These are phyloP conservation scores for Columba guinea DNA, from an alignment of 2,797 vertebrate species.

Conservation along the genomic window DNA sequence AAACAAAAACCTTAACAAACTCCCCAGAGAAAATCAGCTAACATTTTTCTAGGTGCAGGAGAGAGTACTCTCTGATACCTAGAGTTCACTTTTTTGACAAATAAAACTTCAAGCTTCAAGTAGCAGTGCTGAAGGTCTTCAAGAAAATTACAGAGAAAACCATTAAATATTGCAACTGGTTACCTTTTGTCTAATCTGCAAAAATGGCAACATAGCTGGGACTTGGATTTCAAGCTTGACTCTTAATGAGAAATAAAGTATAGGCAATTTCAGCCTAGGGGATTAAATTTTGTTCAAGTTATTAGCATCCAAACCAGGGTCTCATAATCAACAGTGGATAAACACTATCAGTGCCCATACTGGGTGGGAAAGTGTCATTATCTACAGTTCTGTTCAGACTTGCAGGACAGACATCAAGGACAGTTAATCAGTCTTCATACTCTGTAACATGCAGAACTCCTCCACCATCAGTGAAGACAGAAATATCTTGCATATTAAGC, in stretches of 20 bases:
- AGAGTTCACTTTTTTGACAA: neutral
- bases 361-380: neutral
- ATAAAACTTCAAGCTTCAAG: neutral
- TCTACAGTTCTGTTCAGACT: neutral
- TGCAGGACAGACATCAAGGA: neutral
- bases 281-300: neutral
- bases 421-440: neutral
- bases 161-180: neutral
- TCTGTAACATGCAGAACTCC: neutral
- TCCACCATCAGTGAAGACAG: neutral
- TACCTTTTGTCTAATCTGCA: neutral
- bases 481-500: neutral
- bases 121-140: neutral
- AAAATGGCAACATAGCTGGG: neutral
- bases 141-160: neutral
- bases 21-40: neutral
- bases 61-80: neutral
- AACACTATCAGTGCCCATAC: neutral
- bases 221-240: neutral
- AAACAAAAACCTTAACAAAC: neutral
- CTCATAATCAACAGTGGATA: neutral
- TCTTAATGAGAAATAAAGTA: neutral
- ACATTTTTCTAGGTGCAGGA: neutral
- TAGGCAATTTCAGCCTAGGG: neutral
- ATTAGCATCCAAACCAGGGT: neutral